Evolutionary conservation across 64 coral and sea anemone genomes (phyloP), one percentile per base, ranked within the genome.

Genomic region (Pocillopora damicornis): DNA sequence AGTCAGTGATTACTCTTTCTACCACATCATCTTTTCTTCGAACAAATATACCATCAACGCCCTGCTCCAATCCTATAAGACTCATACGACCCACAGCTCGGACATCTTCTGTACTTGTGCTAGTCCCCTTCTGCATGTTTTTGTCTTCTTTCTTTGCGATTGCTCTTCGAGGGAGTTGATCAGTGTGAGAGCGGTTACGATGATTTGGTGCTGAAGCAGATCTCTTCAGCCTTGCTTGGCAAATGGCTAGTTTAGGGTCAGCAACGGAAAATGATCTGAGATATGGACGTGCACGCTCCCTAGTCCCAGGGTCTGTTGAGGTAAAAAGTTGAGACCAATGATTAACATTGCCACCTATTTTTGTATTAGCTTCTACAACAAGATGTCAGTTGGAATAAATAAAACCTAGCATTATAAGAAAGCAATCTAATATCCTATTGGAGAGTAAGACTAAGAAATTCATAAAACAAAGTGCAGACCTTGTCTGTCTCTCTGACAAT

Each of bases 171-270:
- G 63, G 66, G 13, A 89, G 78, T 34, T 74, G 78, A 81, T 89
- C 67, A 16, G 88, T 89, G 68, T 62, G 35, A 35, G 66, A 26
- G 15, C 77, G 78, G 65, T 60, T 56, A 12, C 76, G 36, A 35
- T 80, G n/a, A 66, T 77, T 68, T 22, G 90, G 90, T 61, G 90
- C 90, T 10, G 90, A 92, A 56, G 90, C 62, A 73, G 90, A 87
- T 57, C 90, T 63, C 15, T 92, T 84, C 2, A 92, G 34, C 63
- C 86, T 79, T 36, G 90, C 90, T 78, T 92, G 90, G 37, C 86
- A 92, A 67, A 92, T 79, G 62, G 81, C 82, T 26, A 92, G 76
- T 87, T 92, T 92, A 23, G 90, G 90, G 63, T 92, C 90, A 14
- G 83, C 90, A 5, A 92, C 83, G n/a, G 90, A 13, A 87, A 92